Percentiles rank a stretch among this genome's conserved stretches.
phyloP scores from a whole-genome alignment of 2,797 vertebrate species.

The Aphelocoma californica region DNA sequence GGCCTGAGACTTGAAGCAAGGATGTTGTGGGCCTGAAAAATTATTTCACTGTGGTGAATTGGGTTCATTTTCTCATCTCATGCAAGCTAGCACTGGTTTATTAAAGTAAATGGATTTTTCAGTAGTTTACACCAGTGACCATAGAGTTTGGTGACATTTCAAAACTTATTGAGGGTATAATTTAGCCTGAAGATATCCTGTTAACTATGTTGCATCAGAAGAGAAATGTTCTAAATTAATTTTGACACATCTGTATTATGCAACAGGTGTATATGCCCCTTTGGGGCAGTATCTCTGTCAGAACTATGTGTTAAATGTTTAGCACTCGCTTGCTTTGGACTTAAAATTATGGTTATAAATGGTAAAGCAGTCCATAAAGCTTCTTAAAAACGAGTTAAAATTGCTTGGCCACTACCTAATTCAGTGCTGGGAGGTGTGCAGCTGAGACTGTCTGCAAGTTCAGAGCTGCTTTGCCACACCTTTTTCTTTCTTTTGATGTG shows the following conservation, averaged over 20 bases:
- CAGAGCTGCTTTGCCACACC: neutral
- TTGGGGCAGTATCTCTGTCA: neutral
- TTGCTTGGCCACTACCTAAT: neutral
- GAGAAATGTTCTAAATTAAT: neutral
- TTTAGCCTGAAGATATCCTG: neutral
- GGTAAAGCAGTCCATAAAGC: neutral
- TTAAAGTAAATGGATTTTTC: neutral
- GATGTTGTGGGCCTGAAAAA: neutral
- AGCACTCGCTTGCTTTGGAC: neutral
- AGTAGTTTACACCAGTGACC: neutral
- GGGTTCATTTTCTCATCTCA: fast-evolving
- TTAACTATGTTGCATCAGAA: neutral
- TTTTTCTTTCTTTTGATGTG: neutral
- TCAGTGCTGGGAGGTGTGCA: neutral
- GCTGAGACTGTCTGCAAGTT: neutral
- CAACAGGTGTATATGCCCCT: neutral
- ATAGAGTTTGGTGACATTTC: neutral
- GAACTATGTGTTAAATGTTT: neutral
- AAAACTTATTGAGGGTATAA: neutral
- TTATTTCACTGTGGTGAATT: neutral
- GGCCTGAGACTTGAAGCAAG: neutral
- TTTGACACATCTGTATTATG: neutral
- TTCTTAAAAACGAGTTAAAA: neutral
- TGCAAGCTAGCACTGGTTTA: neutral
- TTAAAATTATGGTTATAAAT: neutral